Percentiles rank a stretch among this genome's conserved stretches.
These are phyloP conservation scores for Adelphocoris suturalis DNA, from an alignment of 2,888 invertebrate species.

Conservation along the genomic window DNA sequence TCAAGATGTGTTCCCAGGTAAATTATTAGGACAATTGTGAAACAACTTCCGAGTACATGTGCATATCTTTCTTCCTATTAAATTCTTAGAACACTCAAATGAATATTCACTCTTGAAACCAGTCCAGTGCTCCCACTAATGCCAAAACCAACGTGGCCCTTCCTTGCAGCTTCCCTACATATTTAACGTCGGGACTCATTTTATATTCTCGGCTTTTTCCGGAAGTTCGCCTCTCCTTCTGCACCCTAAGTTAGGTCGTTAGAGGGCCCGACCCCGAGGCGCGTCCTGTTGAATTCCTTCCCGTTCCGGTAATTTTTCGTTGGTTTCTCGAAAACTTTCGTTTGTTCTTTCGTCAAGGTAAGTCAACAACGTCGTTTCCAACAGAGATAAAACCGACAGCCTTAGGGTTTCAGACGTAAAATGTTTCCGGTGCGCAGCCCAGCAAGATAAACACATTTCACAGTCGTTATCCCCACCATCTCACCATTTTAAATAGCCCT, in stretches of 20 bases:
- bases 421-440: background rate
- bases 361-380: background rate
- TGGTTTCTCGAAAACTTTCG: background rate
- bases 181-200: slow-evolving; percentile 25
- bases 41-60: too few species aligned
- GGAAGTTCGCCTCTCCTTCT: background rate
- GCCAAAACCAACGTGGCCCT: too few species aligned
- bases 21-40: too few species aligned
- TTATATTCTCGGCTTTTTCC: slow-evolving; percentile 17
- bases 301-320: background rate
- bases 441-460: too few species aligned
- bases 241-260: slow-evolving; percentile 24
- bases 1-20: too few species aligned
- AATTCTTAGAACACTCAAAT: background rate
- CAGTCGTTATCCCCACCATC: too few species aligned
- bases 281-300: slow-evolving; percentile 18
- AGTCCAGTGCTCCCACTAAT: background rate
- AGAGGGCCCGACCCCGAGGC: background rate
- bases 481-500: too few species aligned
- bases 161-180: background rate
- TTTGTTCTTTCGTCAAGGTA: background rate
- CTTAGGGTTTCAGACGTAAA: background rate
- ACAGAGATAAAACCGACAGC: background rate
- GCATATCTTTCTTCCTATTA: too few species aligned
- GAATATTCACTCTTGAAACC: background rate